Base-by-base conservation (phyloP, 2,113 vertebrate species). In the Tenrec ecaudatus region DNA sequence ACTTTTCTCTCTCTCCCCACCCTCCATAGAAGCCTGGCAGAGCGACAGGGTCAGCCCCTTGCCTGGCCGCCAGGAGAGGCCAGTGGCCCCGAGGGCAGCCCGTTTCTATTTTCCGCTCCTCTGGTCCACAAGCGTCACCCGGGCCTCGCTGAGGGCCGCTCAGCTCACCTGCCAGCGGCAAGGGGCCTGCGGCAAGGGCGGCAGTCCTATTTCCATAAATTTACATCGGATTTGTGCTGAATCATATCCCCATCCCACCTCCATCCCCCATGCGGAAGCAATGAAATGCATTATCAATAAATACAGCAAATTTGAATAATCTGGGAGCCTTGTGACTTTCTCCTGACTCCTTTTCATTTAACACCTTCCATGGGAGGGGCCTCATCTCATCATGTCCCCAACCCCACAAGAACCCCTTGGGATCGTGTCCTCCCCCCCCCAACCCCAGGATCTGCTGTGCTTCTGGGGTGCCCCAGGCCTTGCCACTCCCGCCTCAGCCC, bases 161-260 rank as follows among this genome's bases (percentile, higher is more conserved):
- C 94, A 78, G 93, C 64, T 81, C 69, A 53, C 92, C 91, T 0
- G 25, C 85, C 43, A 4, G 90, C 69, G 16, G 83, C 90, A n/a
- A 17, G n/a, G n/a, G 33, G 86, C 87, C 92, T 38, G 40, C 79
- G 64, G 95, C 69, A 36, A 92, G 84, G 84, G 66, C 82, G 75
- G 93, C 86, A 75, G 73, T 88, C 64, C 0, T 11, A 97, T 97
- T 97, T 97, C 95, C 97, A 97, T 97, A 97, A 95, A 97, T 97
- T 97, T 96, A 92, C 97, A 97, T 97, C 86, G 82, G 76, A 93
- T 96, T 95, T 97, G 94, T 97, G 96, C 97, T 97, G 96, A 97
- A 87, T 97, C 96, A 97, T 90, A 78, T 53, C 40, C 71, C 86
- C 47, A 53, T 10, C 47, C 47, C n/a, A n/a, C 43, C 43, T 47